phyloP scores from a whole-genome alignment of 2,113 vertebrate species.

The Pteropus alecto region DNA sequence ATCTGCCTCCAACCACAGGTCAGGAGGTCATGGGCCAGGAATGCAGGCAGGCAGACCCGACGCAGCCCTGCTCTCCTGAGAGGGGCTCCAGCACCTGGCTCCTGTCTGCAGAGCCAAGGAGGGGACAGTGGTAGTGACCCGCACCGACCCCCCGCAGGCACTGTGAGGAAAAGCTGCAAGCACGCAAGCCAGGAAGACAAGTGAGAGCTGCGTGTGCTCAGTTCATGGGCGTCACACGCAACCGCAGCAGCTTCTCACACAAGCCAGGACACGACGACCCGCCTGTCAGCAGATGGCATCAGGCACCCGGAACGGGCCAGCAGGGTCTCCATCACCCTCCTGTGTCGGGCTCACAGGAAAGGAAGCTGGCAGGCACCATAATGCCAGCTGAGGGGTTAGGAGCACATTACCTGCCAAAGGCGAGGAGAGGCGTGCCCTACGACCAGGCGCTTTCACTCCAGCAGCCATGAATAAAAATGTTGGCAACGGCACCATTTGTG shows the following conservation, averaged over 20 bases:
- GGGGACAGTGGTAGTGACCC: background rate
- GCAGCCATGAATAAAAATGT: background rate
- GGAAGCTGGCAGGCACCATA: background rate
- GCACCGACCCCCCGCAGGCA: too few relatives aligned
- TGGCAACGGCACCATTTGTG: background rate
- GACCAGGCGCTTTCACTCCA: background rate
- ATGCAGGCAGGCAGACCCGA: background rate
- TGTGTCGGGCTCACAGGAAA: background rate
- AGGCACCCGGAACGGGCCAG: background rate
- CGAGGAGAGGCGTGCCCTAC: background rate
- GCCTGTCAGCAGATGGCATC: background rate
- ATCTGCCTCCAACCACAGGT: background rate
- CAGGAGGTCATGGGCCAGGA: accelerated
- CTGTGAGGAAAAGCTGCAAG: background rate
- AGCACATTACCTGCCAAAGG: background rate
- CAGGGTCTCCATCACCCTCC: background rate
- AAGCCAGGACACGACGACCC: too few relatives aligned
- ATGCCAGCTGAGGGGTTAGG: background rate
- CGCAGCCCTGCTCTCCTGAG: background rate
- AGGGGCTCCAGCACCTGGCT: accelerated
- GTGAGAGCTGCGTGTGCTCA: too few relatives aligned
- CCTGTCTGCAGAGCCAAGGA: background rate
- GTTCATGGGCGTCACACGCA: background rate
- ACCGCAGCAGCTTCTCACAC: background rate
- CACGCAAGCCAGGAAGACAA: background rate